phyloP scores from a whole-genome alignment of 2,797 vertebrate species.

The Muscicapa comitata region DNA sequence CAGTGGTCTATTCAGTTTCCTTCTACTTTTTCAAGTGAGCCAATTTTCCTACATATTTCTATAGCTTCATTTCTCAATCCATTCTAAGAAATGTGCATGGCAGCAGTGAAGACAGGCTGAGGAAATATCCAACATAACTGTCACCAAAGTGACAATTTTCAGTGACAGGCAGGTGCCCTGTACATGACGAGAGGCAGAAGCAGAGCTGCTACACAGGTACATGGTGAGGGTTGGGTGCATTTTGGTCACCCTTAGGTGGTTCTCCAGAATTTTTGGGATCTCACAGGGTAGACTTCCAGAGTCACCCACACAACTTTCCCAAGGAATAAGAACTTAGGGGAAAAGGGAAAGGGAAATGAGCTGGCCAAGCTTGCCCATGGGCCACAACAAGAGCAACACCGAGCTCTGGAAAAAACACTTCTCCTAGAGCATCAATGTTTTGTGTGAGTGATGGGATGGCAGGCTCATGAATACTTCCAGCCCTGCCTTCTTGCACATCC shows the following conservation, averaged over 20 bases:
- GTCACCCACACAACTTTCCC: neutral
- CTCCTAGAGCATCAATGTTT: neutral
- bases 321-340: neutral
- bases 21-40: neutral
- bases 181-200: fast-evolving
- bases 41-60: neutral
- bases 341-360: neutral
- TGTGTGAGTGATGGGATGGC: neutral
- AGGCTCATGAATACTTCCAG: neutral
- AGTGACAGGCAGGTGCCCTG: neutral
- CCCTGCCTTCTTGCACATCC: neutral
- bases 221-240: neutral
- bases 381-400: fast-evolving
- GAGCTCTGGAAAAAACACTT: neutral
- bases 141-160: neutral
- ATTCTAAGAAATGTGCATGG: neutral
- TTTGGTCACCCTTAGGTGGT: neutral
- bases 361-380: fast-evolving
- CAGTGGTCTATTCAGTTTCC: neutral
- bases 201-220: neutral
- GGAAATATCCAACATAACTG: neutral
- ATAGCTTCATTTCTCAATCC: neutral
- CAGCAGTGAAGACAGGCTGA: neutral
- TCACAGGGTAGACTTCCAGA: neutral
- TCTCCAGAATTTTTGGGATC: neutral